Evolutionary conservation across 2,888 invertebrate species (phyloP).

Genomic region (Drosophila anomalata): DNA sequence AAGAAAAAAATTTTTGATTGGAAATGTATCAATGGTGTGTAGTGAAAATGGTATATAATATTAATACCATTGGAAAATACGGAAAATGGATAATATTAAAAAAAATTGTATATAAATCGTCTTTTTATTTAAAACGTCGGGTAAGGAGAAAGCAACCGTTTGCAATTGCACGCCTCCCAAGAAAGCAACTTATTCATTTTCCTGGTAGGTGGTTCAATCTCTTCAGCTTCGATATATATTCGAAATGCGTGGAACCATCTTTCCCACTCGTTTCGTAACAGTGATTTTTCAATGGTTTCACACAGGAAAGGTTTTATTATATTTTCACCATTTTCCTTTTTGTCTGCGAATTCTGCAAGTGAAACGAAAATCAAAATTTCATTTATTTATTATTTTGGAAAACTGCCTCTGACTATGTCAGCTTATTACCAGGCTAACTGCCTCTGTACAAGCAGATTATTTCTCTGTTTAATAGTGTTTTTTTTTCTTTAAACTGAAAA

Average conservation of each 20-base stretch:
- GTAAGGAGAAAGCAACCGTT: no score
- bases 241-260: not conserved
- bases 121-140: no score
- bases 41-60: conserved; percentile 7
- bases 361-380: not conserved
- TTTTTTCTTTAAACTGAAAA: no score
- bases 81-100: no score
- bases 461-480: no score
- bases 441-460: no score
- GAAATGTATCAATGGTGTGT: conserved; percentile 9
- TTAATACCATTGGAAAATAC: not conserved
- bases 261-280: conserved; percentile 6
- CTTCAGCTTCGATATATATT: conserved; percentile 1
- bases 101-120: no score
- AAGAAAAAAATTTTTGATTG: conserved; percentile 8
- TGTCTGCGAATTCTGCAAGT: not conserved
- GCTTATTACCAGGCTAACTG: no score
- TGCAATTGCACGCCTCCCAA: conserved; percentile 3
- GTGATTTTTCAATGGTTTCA: not conserved
- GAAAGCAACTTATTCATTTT: conserved; percentile 2
- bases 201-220: not conserved
- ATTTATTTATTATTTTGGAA: not conserved
- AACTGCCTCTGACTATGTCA: conserved; percentile 6
- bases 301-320: not conserved
- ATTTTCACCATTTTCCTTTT: not conserved